A percentile compares a stretch with the other conserved stretches of the same genome.
phyloP scores from a whole-genome alignment of 2,888 invertebrate genomes.

The Euplagia quadripunctaria region DNA sequence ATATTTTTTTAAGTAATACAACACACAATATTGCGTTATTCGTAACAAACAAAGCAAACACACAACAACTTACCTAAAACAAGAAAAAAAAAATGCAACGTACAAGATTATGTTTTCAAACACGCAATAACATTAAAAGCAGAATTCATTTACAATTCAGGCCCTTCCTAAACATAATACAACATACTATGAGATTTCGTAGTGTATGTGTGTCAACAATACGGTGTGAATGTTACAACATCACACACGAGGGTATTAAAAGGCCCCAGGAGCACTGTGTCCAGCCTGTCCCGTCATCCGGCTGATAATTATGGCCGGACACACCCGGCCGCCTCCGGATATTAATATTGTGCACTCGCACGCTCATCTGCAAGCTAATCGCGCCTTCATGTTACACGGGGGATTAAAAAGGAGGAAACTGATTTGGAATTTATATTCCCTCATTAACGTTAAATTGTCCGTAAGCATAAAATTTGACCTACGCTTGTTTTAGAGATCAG shows the following conservation, averaged over 20 bases:
- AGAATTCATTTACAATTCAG: too few relatives aligned
- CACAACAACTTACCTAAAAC: too few relatives aligned
- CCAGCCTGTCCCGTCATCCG: constrained; percentile 10
- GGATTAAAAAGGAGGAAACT: constrained; percentile 19
- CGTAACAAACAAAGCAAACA: too few relatives aligned
- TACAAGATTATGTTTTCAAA: too few relatives aligned
- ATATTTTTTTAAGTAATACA: neutral
- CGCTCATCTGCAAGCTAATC: constrained; percentile 24
- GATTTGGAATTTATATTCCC: constrained; percentile 27
- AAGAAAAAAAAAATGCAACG: too few relatives aligned
- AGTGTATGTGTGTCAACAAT: neutral
- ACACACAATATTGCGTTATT: too few relatives aligned
- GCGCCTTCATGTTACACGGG: constrained; percentile 17
- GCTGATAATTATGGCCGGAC: constrained; percentile 29
- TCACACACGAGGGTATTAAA: constrained; percentile 12
- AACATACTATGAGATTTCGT: neutral
- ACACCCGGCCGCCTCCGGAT: constrained; percentile 25
- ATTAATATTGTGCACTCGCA: constrained; percentile 39
- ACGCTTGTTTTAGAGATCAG: neutral
- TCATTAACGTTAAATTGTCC: constrained; percentile 20
- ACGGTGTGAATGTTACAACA: neutral
- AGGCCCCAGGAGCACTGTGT: constrained; percentile 10
- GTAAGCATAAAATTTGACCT: constrained; percentile 2
- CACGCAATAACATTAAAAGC: too few relatives aligned
- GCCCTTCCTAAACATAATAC: neutral